Evolutionary conservation across 2,797 vertebrate species (phyloP).

Genomic region (Pogonophryne albipinna): DNA sequence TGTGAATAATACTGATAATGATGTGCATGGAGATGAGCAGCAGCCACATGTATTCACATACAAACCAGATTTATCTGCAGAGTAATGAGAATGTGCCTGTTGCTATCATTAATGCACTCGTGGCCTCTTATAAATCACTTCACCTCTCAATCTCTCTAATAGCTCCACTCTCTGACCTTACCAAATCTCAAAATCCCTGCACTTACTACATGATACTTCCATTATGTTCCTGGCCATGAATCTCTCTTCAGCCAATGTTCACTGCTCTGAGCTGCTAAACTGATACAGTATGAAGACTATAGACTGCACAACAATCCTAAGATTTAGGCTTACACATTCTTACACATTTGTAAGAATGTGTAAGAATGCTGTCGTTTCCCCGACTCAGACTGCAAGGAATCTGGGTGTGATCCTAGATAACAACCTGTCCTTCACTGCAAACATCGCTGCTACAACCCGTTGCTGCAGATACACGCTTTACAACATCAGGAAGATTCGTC

Average conservation of each 20-base stretch:
- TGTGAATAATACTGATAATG: conserved; percentile 18
- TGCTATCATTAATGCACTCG: conserved; percentile 8
- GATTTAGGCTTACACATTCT: conserved; percentile 5
- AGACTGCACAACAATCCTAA: not conserved
- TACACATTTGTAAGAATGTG: too few relatives aligned
- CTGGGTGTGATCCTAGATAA: too few relatives aligned
- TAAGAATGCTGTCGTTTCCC: too few relatives aligned
- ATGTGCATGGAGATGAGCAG: not conserved
- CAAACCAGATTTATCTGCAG: conserved; percentile 9
- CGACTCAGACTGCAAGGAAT: too few relatives aligned
- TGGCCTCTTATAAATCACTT: not conserved
- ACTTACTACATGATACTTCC: not conserved
- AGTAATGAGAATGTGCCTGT: conserved; percentile 15
- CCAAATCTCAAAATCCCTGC: conserved; percentile 18
- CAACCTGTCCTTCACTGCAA: too few relatives aligned
- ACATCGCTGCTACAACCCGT: too few relatives aligned
- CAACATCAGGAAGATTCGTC: too few relatives aligned
- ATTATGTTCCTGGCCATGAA: not conserved
- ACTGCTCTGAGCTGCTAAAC: not conserved
- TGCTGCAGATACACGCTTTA: too few relatives aligned
- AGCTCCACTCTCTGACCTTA: not conserved
- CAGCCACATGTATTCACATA: not conserved
- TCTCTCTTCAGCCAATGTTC: not conserved
- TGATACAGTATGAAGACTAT: not conserved
- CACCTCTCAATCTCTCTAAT: not conserved